Base-by-base conservation (phyloP, 2,888 invertebrate genomes). In the Eubasilissa splendida region DNA sequence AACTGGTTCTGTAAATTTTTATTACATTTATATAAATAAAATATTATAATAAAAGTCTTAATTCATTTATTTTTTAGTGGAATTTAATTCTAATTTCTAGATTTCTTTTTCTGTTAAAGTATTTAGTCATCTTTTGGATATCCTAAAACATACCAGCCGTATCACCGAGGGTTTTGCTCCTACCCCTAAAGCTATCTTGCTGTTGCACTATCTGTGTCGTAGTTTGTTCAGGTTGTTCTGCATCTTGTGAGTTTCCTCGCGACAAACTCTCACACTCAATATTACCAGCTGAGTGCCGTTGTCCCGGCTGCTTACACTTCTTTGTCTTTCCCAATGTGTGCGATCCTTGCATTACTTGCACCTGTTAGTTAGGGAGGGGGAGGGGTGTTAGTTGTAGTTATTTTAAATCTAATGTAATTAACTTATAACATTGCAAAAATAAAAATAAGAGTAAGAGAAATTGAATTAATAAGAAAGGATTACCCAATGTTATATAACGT, bases 101-200 rank as follows among this genome's bases (percentile, higher is more conserved):
- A 22, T 22, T 22, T 22, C 0, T 22, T 22, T 22, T 22, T 22
- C 22, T 22, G 22, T 22, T 22, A 22, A 22, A 22, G 22, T 22
- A 22, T 22, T 22, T 22, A 22, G 22, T 22, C 22, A 22, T 22
- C 22, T 22, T 22, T 22, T 22, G 22, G 22, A 22, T 22, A 22
- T 22, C 22, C 22, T 22, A 22, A 12, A 66, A 50, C 50, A 87
- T 87, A 95, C 96, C 96, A 86, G 93, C 92, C 80, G 94, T 92
- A 88, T 97, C 97, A 85, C 96, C 96, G 84, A 97, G 93, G n/a
- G 97, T 97, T 91, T 96, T 97, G 90, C 97, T 97, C 86, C 97
- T 93, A 85, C 94, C 93, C 85, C 97, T 92, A 89, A 97, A 96
- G 73, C 89, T 88, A 84, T 88, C 86, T 82, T 89, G 86, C 33